Conservation (phyloP, 2,797 vertebrate genomes). For the Tangara arthus region DNA sequence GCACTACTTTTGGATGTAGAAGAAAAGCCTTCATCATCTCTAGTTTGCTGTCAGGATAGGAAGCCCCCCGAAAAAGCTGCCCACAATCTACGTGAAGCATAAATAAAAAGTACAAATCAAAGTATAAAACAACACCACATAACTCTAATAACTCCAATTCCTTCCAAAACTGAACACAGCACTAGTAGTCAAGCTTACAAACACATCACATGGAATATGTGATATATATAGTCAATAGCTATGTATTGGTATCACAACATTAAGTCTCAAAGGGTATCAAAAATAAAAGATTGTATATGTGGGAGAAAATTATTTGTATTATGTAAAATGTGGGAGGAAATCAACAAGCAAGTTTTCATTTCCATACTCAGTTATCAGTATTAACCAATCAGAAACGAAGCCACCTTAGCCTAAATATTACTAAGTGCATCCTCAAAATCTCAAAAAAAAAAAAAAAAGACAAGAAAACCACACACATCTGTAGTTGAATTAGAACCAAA, state of each 20-base stretch:
- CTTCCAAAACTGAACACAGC: neutral
- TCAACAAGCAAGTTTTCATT: neutral
- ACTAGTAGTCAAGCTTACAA: neutral
- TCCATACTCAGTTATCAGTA: neutral
- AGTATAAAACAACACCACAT: neutral
- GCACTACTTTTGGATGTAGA: neutral
- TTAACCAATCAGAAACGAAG: neutral
- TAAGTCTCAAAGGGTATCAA: neutral
- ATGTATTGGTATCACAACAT: neutral
- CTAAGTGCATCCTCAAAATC: neutral
- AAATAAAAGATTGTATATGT: neutral
- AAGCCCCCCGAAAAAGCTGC: neutral
- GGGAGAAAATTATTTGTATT: too few relatives aligned
- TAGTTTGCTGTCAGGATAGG: neutral
- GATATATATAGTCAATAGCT: neutral
- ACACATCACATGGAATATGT: neutral
- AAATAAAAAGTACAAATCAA: neutral
- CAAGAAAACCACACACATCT: neutral
- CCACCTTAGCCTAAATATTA: neutral
- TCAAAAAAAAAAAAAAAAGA: neutral
- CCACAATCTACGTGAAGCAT: rapidly evolving
- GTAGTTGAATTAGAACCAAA: neutral
- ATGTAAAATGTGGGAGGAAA: neutral
- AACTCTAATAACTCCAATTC: neutral
- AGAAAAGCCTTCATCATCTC: neutral